A percentile compares a stretch with the other conserved stretches of the same genome.
Evolutionary conservation across 2,888 invertebrate genomes (phyloP).

Genomic region (Myopa testacea): DNA sequence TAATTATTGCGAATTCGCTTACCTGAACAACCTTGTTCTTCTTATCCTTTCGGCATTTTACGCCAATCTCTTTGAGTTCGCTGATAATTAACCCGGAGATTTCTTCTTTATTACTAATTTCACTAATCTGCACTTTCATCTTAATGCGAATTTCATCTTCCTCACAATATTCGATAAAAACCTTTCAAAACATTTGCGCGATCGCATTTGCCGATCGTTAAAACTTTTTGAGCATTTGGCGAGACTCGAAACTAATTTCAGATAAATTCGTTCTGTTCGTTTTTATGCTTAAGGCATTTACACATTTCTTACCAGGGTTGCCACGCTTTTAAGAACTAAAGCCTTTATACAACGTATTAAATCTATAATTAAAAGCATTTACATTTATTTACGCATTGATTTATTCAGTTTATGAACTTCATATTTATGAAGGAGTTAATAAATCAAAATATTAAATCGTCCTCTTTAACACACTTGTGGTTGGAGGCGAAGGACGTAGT

Average conservation of each 20-base stretch:
- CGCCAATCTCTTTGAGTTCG: conserved; percentile 77
- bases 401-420: no score
- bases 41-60: conserved; percentile 79
- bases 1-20: conserved; percentile 26
- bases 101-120: conserved; percentile 65
- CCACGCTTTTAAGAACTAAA: no score
- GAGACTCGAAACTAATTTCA: conserved; percentile 10
- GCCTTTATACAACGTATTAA: no score
- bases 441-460: no score
- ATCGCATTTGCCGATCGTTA: conserved; percentile 6
- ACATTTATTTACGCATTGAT: no score
- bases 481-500: no score
- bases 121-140: conserved; percentile 48
- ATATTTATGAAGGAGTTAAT: no score
- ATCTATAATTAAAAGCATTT: no score
- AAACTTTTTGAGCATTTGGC: not conserved
- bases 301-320: not conserved
- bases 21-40: conserved; percentile 72
- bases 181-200: not conserved
- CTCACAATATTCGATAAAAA: no score
- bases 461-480: no score
- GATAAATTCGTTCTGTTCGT: not conserved
- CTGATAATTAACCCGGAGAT: conserved; percentile 72
- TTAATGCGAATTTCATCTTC: not conserved
- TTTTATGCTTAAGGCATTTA: not conserved